Conservation (phyloP, 2,113 vertebrate genomes). For the Sceloporus undulatus region DNA sequence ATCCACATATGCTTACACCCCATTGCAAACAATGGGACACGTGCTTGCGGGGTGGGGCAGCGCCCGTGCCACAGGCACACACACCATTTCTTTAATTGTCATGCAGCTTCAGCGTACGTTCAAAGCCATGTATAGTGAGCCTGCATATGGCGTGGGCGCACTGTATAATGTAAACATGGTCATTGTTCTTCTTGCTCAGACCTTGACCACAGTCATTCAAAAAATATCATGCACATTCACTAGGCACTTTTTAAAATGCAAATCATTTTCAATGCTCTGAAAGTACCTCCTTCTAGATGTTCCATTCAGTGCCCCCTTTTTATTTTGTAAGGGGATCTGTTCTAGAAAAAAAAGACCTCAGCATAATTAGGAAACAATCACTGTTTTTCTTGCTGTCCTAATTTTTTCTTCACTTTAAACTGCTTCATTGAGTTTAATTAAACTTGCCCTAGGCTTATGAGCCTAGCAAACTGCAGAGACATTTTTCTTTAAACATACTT, state of each 20-base stretch:
- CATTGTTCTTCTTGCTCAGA: not conserved
- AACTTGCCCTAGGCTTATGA: conserved; percentile 81
- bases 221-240: not conserved
- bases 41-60: too few species aligned
- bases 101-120: too few species aligned
- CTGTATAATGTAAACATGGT: not conserved
- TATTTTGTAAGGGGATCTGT: conserved; percentile 58
- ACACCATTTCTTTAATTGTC: too few species aligned
- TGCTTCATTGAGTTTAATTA: conserved; percentile 85
- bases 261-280: conserved; percentile 1
- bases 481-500: conserved; percentile 61
- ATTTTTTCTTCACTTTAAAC: conserved; percentile 81
- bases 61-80: too few species aligned
- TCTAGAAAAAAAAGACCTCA: conserved; percentile 74
- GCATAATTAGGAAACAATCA: conserved; percentile 82
- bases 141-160: too few species aligned
- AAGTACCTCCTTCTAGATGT: conserved; percentile 45
- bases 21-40: too few species aligned
- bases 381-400: conserved; percentile 79
- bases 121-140: too few species aligned
- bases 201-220: not conserved
- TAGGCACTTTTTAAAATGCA: not conserved
- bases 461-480: conserved; percentile 75
- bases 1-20: too few species aligned
- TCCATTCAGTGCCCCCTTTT: conserved; percentile 57